Base-by-base conservation (phyloP, 2,888 invertebrate species). In the Cheiracanthium punctorium region DNA sequence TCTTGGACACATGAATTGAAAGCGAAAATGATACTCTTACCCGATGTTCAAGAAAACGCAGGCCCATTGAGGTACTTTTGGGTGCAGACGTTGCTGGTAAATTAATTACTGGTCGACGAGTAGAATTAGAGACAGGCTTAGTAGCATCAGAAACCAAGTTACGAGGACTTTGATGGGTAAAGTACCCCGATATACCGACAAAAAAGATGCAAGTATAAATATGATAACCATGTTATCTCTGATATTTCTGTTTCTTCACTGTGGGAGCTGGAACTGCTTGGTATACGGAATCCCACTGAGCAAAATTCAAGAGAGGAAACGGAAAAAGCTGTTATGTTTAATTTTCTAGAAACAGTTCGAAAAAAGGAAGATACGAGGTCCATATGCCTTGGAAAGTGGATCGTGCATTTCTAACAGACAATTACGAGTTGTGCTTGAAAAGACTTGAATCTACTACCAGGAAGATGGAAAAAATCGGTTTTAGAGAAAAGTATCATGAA, bases 331-430 rank as follows among this genome's bases (percentile, higher is more conserved):
- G 48, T 73, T 32, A 64, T 73, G 72, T 17, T 73, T 48, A 48
- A 73, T 32, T 80, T 80, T 33, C 28, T 12, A 74, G 69, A 81
- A 48, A 74, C 74, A 29, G 73, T 43, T 4, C 17, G 29, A 28
- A 48, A 69, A 69, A 74, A 28, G 81, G 69, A 48, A 81, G 73
- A 81, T 73, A 73, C 14, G 48, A 80, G n/a, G 80, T 80, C 0
- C 29, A 33, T 43, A 48, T 67, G 52, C 67, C 33, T 1, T 80
- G 64, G 64, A 80, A 20, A 58, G 24, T 72, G 41, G 64, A 80
- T 28, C 71, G 30, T 29, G 28, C 73, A 1, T 33, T 48, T 17
- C 29, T 81, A 29, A 20, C 58, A 14, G 37, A 81, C 41, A 81
- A 81, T 52, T 74, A 69, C 17, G 69, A 81, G 28, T 33, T 74